A percentile compares a stretch with the other conserved stretches of the same genome.
Evolutionary conservation across 1,140 invertebrate species (phyloP).

Genomic region (Solenopsis invicta): DNA sequence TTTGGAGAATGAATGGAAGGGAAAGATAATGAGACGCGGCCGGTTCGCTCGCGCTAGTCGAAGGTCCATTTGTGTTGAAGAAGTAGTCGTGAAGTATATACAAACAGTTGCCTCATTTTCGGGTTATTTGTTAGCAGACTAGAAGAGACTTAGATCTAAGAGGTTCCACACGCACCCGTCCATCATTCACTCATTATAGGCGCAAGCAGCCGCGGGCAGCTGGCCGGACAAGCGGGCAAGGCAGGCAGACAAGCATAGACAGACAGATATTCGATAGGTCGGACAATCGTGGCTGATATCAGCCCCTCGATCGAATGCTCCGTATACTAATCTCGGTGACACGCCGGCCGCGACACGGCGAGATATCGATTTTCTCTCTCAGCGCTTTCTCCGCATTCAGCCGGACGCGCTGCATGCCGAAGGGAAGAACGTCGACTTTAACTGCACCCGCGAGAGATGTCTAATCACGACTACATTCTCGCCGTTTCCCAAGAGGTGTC

Average conservation of each 20-base stretch:
- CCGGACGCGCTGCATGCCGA: conserved; percentile 2
- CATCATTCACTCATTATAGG: conserved; percentile 25
- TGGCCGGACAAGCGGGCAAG: conserved; percentile 69
- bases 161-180: conserved; percentile 43
- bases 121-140: conserved; percentile 61
- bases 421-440: conserved; percentile 13
- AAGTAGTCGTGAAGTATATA: conserved; percentile 60
- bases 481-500: conserved; percentile 6
- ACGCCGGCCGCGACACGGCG: conserved; percentile 47
- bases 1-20: conserved; percentile 78
- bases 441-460: conserved; percentile 49
- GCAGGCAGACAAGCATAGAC: conserved; percentile 75
- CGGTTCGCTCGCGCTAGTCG: conserved; percentile 7
- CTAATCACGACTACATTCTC: conserved; percentile 46
- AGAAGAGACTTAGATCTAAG: conserved; percentile 67
- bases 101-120: conserved; percentile 60
- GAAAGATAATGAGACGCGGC: conserved; percentile 68
- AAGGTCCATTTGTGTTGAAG: conserved; percentile 38
- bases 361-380: conserved; percentile 43
- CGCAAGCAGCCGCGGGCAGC: conserved; percentile 55
- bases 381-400: conserved; percentile 4
- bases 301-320: conserved; percentile 65
- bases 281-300: conserved; percentile 69
- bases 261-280: conserved; percentile 70
- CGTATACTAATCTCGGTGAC: conserved; percentile 70